phyloP scores from a whole-genome alignment of 2,113 vertebrate genomes.

The Herpetotheres cachinnans region DNA sequence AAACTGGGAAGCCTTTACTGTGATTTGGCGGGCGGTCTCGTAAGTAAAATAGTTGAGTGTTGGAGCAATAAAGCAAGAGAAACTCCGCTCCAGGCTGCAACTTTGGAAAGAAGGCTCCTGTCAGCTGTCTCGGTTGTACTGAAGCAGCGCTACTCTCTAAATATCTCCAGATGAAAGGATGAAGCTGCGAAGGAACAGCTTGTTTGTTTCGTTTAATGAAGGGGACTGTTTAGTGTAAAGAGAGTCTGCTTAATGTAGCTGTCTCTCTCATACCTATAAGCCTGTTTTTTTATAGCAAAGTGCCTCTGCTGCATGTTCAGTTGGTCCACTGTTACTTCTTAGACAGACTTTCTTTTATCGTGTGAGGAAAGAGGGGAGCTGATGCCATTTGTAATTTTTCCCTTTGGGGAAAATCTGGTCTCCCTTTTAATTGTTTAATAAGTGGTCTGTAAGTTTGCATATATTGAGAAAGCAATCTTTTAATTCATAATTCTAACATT shows the following conservation, averaged over 20 bases:
- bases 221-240: not conserved
- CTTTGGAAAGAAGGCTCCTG: not conserved
- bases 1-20: accelerated
- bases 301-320: not conserved
- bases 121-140: not conserved
- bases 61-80: not conserved
- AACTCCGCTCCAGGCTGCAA: not conserved
- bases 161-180: not conserved
- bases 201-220: not conserved
- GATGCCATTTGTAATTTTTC: not conserved
- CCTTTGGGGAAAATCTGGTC: not conserved
- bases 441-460: not conserved
- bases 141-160: not conserved
- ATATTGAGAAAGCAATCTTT: not conserved
- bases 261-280: not conserved
- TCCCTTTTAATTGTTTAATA: not conserved
- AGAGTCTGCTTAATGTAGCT: not conserved
- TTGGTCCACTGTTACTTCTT: not conserved
- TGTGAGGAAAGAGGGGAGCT: not conserved
- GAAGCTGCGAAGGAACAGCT: not conserved
- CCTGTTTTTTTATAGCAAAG: not conserved
- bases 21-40: accelerated
- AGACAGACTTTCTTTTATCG: not conserved
- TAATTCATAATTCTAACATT: not conserved
- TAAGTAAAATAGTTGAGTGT: accelerated